These are phyloP conservation scores for Diplodus sargus DNA, from an alignment of 2,797 vertebrate species.

Conservation along the genomic window DNA sequence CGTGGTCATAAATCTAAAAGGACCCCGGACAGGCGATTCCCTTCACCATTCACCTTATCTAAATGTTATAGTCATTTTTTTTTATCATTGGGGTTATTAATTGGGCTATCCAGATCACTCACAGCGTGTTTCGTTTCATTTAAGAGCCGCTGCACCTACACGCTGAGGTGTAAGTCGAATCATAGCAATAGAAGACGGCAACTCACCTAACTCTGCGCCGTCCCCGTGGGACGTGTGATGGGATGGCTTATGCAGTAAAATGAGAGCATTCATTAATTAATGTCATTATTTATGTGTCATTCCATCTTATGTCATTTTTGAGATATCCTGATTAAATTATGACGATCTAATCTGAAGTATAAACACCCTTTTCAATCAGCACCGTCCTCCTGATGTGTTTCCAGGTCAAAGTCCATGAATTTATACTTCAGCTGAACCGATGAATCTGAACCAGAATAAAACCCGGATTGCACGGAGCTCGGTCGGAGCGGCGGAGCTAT, in stretches of 20 bases:
- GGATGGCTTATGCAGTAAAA: neutral
- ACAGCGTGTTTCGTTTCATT: constrained; percentile 8
- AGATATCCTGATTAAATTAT: neutral
- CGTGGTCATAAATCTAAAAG: constrained; percentile 55
- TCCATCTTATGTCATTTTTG: neutral
- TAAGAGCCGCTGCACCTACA: neutral
- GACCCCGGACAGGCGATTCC: constrained; percentile 30
- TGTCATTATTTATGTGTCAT: constrained; percentile 1
- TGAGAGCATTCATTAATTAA: neutral
- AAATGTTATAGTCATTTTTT: constrained; percentile 40
- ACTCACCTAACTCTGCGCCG: neutral
- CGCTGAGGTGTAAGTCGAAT: constrained; percentile 9
- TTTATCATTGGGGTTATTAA: constrained; percentile 44
- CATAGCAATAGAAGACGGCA: constrained; percentile 11
- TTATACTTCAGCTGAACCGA: neutral
- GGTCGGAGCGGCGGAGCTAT: neutral
- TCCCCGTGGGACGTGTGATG: constrained; percentile 1
- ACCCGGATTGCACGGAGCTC: neutral
- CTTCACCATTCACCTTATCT: constrained; percentile 43
- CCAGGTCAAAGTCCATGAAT: neutral
- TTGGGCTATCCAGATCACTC: constrained; percentile 27
- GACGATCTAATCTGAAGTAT: neutral
- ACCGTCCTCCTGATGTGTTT: too few relatives aligned
- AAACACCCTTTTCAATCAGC: neutral
- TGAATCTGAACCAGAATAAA: neutral